A percentile compares a stretch with the other conserved stretches of the same genome.
These are phyloP conservation scores for Rhagonycha fulva DNA, from an alignment of 2,888 invertebrate genomes.

Conservation along the genomic window DNA sequence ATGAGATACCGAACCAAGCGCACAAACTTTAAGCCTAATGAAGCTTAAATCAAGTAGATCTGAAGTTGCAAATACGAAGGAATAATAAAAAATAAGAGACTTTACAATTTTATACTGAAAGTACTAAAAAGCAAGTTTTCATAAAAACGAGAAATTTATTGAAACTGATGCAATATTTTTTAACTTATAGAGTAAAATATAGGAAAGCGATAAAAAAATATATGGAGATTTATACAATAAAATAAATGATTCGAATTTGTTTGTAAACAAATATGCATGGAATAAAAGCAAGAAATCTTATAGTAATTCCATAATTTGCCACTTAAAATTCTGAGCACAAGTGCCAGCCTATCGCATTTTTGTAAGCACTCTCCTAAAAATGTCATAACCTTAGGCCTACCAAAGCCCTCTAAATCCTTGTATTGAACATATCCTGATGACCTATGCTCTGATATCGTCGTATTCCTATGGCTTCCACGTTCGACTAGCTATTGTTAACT, in stretches of 20 bases:
- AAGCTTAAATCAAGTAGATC: neutral
- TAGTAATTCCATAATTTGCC: constrained; percentile 36
- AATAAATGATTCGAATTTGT: constrained; percentile 1
- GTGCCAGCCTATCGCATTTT: constrained; percentile 34
- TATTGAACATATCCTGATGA: constrained; percentile 43
- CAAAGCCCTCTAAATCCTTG: constrained; percentile 42
- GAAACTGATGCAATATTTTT: neutral
- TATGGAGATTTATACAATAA: constrained; percentile 1
- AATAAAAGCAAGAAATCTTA: constrained; percentile 14
- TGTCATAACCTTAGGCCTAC: constrained; percentile 41
- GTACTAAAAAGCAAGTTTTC: neutral
- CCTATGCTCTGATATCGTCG: constrained; percentile 33
- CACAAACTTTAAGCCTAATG: neutral
- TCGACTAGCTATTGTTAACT: constrained; percentile 39
- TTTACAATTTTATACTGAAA: neutral
- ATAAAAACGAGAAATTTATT: neutral
- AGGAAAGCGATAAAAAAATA: constrained; percentile 5
- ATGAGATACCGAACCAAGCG: neutral
- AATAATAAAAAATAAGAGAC: neutral
- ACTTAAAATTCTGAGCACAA: constrained; percentile 42
- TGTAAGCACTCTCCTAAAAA: constrained; percentile 38
- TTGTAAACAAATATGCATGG: constrained; percentile 18
- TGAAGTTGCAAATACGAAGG: neutral
- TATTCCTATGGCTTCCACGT: constrained; percentile 40
- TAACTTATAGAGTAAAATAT: neutral